These are phyloP conservation scores for Drosophila robusta DNA, from an alignment of 2,888 invertebrate species.

Conservation along the genomic window DNA sequence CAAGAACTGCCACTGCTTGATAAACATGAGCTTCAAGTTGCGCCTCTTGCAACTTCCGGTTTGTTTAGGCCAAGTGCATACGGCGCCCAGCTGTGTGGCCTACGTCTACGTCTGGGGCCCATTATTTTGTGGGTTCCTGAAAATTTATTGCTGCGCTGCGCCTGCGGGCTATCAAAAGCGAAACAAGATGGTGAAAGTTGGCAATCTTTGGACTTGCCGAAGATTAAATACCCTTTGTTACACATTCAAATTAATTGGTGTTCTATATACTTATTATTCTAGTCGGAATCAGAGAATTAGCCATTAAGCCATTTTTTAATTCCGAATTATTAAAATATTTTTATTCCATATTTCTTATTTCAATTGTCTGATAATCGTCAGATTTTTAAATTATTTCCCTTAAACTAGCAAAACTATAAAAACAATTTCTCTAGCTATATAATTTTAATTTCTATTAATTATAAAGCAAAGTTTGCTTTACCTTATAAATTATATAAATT, in stretches of 20 bases:
- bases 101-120: neutral
- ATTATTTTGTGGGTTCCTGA: constrained; percentile 8
- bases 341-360: no score
- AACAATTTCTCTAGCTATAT: no score
- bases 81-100: constrained; percentile 2
- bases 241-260: no score
- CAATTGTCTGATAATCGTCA: no score
- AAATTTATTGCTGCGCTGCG: constrained; percentile 49
- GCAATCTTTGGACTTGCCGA: neutral
- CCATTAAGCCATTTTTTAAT: no score
- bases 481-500: no score
- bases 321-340: no score
- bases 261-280: neutral
- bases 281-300: no score
- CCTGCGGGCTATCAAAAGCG: constrained; percentile 31
- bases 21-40: constrained; percentile 15
- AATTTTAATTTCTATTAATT: no score
- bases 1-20: neutral
- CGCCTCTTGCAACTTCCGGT: neutral
- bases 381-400: no score
- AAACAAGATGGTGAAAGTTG: neutral
- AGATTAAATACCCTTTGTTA: constrained; percentile 16
- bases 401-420: no score
- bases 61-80: constrained; percentile 9
- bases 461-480: no score